Evolutionary conservation across 2,888 invertebrate species (phyloP), one percentile per base, ranked within the genome.

Genomic region (Drosophila atripex): DNA sequence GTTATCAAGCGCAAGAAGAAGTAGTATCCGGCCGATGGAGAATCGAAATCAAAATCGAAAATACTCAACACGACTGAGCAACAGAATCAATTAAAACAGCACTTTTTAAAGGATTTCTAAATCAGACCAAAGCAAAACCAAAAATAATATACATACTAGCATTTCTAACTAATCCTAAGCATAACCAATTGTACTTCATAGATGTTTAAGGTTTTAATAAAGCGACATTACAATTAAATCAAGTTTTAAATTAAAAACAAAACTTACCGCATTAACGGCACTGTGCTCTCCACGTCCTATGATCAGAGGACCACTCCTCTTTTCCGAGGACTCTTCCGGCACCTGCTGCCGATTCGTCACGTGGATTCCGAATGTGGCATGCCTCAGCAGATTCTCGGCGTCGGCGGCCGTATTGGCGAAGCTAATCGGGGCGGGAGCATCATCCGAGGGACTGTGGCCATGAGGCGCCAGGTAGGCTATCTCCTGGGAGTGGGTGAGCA

Each of bases 401-500:
- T 18, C 18, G 18, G 18, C 58, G 3, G 71, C 73, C 5, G 74
- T 75, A 64, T 83, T 88, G 4, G 78, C 89, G 53, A 91, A 90
- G 1, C 89, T 88, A 11, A 92, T 80, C 53, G 90, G 89, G 45
- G 92, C 90, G 0, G 90, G 88, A 21, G 90, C 88, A 54, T 90
- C 90, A 5, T 91, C 89, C 50, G 92, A 91, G 21, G 91, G 90
- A 32, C 91, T 90, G 59, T 92, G 92, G 53, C 92, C 91, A 0
- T 92, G 89, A 46, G 92, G 88, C 3, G 77, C 76, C 58, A 93
- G 85, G 50, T 91, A 92, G 71, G 93, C 83, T 49, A 93, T 89
- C 89, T 93, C 93, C 90, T 94, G 94, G 73, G 93, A 91, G 1
- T 93, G 92, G 78, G 93, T 93, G 51, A 95, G 91, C 80, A 95